Conservation (phyloP, 2,797 vertebrate species). For the Silurus aristotelis region DNA sequence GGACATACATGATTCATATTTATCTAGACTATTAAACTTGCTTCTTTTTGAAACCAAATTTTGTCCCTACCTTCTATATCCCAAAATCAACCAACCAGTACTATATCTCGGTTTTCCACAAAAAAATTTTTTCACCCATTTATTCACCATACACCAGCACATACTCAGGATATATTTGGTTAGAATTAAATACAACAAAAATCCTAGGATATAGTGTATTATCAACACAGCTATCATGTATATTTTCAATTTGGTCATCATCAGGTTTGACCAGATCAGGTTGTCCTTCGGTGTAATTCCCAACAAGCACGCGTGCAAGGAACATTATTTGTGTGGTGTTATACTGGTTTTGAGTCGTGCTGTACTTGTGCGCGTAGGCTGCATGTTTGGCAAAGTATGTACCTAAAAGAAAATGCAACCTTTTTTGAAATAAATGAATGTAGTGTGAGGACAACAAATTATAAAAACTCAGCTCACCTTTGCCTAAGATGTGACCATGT, state of each 20-base stretch:
- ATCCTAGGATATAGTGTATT: conserved; percentile 72
- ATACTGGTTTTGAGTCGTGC: conserved; percentile 49
- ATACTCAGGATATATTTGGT: conserved; percentile 91
- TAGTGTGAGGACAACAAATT: neutral
- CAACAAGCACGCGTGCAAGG: conserved; percentile 82
- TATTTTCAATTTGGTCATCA: conserved; percentile 70
- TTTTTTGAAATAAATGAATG: neutral
- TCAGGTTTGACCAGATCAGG: conserved; percentile 74
- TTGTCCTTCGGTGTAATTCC: conserved; percentile 73
- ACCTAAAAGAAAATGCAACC: conserved; percentile 67
- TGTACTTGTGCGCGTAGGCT: conserved; percentile 75
- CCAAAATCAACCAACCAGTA: neutral
- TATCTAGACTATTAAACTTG: neutral
- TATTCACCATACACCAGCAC: conserved; percentile 79
- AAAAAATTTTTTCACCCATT: neutral
- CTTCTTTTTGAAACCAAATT: neutral
- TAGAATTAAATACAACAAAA: conserved; percentile 85
- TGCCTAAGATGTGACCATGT: conserved; percentile 71
- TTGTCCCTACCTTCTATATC: neutral
- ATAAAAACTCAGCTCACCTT: conserved; percentile 69
- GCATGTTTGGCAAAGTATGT: conserved; percentile 86
- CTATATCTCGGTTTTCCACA: neutral
- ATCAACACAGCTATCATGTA: conserved; percentile 85
- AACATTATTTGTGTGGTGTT: conserved; percentile 76
- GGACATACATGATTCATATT: neutral